Evolutionary conservation across 2,797 vertebrate genomes (phyloP), one percentile per base, ranked within the genome.

Genomic region (Kryptolebias ocellatus): DNA sequence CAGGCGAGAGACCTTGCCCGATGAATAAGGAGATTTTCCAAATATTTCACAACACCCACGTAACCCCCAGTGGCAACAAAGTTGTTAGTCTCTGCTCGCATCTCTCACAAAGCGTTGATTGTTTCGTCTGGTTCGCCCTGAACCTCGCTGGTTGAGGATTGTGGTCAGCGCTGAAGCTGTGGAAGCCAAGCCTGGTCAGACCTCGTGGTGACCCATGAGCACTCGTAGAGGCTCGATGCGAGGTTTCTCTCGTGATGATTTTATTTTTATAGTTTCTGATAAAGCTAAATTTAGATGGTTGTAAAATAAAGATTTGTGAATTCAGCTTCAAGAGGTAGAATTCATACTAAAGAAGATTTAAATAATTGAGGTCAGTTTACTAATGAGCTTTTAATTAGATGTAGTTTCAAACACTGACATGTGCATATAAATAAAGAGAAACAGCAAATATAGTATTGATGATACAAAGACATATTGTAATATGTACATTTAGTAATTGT

Each of bases 11-110:
- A 82, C 85, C 77, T 65, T 73, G 47, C 34, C 83, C 80, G 85
- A 80, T 85, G 79, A 75, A 84, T 64, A 56, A 76, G 83, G 81
- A 92, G 89, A 92, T 93, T 90, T 88, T 92, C 83, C 58, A 88
- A 90, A 93, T 92, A 87, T 83, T 91, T 92, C 85, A 66, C 83
- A 44, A 86, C 90, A 78, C 91, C 92, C 92, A 93, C 91, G 9
- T 63, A 76, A 68, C 74, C 83, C 79, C 80, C 65, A 34, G 70
- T 29, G 57, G 83, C 83, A 70, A 37, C 71, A 64, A 75, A 63
- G 68, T 76, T 79, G 71, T 79, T 76, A 15, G 76, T 78, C 57
- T 79, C 51, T 46, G 51, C 72, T 84, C 60, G 53, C 57, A 12
- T 83, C 68, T 46, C 66, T 24, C 1, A 92, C 89, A 92, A 91